Percentiles rank a stretch among this genome's conserved stretches.
phyloP scores from a whole-genome alignment of 2,113 vertebrate species.

The Phainopepla nitens region DNA sequence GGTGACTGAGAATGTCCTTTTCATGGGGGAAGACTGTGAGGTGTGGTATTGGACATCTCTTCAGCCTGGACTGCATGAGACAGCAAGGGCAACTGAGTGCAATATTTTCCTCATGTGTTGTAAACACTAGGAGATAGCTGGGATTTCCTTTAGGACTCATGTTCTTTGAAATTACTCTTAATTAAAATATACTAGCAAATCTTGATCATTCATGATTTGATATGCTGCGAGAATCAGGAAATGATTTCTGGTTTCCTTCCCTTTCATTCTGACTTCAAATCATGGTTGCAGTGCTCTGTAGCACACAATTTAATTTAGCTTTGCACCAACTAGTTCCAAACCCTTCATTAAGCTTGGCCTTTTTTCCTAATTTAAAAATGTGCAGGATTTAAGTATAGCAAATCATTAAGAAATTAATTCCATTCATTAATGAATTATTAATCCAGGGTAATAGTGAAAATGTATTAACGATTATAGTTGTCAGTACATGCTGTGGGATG shows the following conservation, averaged over 20 bases:
- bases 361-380: background rate
- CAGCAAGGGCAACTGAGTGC: background rate
- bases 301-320: background rate
- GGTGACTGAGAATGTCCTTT: background rate
- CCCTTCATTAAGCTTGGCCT: background rate
- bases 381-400: background rate
- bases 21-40: background rate
- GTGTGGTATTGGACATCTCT: background rate
- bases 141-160: rapidly evolving
- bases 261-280: background rate
- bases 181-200: background rate
- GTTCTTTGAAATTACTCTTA: background rate
- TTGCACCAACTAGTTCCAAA: background rate
- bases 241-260: background rate
- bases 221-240: background rate
- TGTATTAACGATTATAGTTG: background rate
- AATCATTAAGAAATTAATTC: background rate
- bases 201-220: background rate
- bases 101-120: background rate
- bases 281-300: background rate
- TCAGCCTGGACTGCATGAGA: background rate
- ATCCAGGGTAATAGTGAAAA: background rate
- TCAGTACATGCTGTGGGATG: background rate
- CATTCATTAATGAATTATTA: conserved; percentile 17
- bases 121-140: background rate